Percentiles rank a stretch among this genome's conserved stretches.
phyloP scores from a whole-genome alignment of 2,888 invertebrate species.

The Drosophila hamatofila region DNA sequence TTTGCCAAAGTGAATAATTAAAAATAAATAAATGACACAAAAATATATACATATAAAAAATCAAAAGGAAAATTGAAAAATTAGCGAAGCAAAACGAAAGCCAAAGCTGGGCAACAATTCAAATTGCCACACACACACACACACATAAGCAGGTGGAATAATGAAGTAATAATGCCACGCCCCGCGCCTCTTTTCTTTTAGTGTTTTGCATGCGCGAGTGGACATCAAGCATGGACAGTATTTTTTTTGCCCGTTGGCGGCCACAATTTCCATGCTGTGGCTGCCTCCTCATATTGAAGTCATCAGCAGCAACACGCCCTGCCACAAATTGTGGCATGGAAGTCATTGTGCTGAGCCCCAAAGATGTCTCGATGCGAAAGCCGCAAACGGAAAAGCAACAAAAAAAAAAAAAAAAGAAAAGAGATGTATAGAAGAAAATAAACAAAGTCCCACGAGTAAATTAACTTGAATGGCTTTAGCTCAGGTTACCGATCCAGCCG shows the following conservation, averaged over 20 bases:
- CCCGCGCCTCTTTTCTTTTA: slow-evolving; percentile 19
- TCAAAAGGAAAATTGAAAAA: slow-evolving; percentile 51
- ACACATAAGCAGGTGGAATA: slow-evolving; percentile 34
- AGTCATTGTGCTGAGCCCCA: slow-evolving; percentile 75
- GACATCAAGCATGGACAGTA: slow-evolving; percentile 66
- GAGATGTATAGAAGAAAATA: slow-evolving; percentile 16
- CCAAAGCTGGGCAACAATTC: slow-evolving; percentile 33
- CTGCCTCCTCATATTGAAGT: slow-evolving; percentile 47
- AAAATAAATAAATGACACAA: slow-evolving; percentile 69
- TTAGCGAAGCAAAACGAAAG: slow-evolving; percentile 46
- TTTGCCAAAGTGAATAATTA: slow-evolving; percentile 80
- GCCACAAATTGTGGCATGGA: slow-evolving; percentile 23
- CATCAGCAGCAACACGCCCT: slow-evolving; percentile 39
- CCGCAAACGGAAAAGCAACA: slow-evolving; percentile 24
- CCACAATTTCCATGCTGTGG: slow-evolving; percentile 10
- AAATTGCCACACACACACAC: slow-evolving; percentile 40
- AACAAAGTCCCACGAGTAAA: slow-evolving; percentile 72
- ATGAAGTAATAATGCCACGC: slow-evolving; percentile 40
- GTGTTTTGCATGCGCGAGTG: slow-evolving; percentile 64
- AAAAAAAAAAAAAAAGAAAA: slow-evolving; percentile 11
- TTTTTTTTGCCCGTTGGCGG: slow-evolving; percentile 43
- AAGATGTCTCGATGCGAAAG: slow-evolving; percentile 50
- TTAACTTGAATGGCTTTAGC: slow-evolving; percentile 66
- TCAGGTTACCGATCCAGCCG: slow-evolving; percentile 35
- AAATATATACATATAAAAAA: slow-evolving; percentile 20